These are phyloP conservation scores for honey bee (Apis mellifera) DNA, from an alignment of 1,140 invertebrate species.

Conservation along the genomic window DNA sequence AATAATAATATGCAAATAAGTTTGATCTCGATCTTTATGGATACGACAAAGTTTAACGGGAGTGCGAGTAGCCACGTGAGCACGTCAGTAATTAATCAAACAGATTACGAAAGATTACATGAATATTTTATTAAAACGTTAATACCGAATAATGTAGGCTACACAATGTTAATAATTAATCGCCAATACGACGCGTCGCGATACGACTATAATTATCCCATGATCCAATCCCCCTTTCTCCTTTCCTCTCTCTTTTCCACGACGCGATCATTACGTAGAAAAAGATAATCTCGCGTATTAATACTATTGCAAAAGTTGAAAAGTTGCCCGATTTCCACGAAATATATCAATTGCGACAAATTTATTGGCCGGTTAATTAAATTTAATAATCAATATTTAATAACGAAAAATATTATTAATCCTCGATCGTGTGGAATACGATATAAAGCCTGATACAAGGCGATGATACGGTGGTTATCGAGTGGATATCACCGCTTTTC, in stretches of 20 bases:
- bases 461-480: too few species aligned
- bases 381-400: too few species aligned
- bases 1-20: slow-evolving; percentile 54
- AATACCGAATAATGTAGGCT: not conserved
- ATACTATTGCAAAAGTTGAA: too few species aligned
- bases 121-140: slow-evolving; percentile 18
- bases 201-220: not conserved
- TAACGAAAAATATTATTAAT: too few species aligned
- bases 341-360: too few species aligned
- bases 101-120: slow-evolving; percentile 27
- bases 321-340: too few species aligned
- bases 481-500: too few species aligned
- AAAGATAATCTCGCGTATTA: too few species aligned
- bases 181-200: not conserved
- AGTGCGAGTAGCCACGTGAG: not conserved
- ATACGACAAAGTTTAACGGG: slow-evolving; percentile 38
- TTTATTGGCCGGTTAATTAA: too few species aligned
- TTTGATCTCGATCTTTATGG: slow-evolving; percentile 47
- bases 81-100: slow-evolving; percentile 36
- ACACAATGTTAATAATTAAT: not conserved
- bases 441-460: too few species aligned
- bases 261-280: too few species aligned
- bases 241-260: not conserved
- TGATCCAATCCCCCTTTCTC: not conserved
- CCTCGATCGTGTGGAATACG: too few species aligned